phyloP scores from a whole-genome alignment of 2,888 invertebrate genomes.

The Neoascia interrupta region DNA sequence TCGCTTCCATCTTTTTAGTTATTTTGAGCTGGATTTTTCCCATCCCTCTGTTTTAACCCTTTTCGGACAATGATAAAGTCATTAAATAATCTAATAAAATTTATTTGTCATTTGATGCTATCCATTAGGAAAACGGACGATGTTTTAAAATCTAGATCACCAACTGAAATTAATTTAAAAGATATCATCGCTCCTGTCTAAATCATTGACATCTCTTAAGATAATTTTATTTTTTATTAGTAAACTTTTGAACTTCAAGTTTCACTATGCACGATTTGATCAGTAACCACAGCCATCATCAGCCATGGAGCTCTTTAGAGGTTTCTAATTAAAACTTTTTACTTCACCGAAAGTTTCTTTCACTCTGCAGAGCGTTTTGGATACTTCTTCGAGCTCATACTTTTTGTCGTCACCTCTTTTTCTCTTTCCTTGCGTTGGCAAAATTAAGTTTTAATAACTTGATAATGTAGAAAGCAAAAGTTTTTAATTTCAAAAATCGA shows the following conservation, averaged over 20 bases:
- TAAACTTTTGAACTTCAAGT: constrained; percentile 29
- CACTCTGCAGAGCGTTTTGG: constrained; percentile 19
- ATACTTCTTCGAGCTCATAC: background rate
- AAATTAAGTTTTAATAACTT: constrained; percentile 43
- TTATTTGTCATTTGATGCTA: no score
- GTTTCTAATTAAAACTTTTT: constrained; percentile 61
- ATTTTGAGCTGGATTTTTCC: no score
- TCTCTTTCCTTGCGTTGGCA: background rate
- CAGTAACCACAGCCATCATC: constrained; percentile 29
- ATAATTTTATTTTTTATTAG: constrained; percentile 8
- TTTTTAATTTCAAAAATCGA: constrained; percentile 54
- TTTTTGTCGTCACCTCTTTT: background rate
- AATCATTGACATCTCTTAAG: no score
- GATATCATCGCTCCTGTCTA: no score
- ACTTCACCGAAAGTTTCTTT: constrained; percentile 38
- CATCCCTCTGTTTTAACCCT: no score
- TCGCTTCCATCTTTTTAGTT: no score
- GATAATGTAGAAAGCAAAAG: constrained; percentile 41
- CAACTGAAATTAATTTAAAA: no score
- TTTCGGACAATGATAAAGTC: no score
- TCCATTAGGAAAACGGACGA: no score
- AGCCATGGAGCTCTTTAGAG: constrained; percentile 13
- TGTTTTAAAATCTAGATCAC: no score
- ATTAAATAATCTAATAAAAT: no score
- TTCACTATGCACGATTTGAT: constrained; percentile 18